Evolutionary conservation across 2,797 vertebrate genomes (phyloP), one percentile per base, ranked within the genome.

Genomic region (Echiichthys vipera): DNA sequence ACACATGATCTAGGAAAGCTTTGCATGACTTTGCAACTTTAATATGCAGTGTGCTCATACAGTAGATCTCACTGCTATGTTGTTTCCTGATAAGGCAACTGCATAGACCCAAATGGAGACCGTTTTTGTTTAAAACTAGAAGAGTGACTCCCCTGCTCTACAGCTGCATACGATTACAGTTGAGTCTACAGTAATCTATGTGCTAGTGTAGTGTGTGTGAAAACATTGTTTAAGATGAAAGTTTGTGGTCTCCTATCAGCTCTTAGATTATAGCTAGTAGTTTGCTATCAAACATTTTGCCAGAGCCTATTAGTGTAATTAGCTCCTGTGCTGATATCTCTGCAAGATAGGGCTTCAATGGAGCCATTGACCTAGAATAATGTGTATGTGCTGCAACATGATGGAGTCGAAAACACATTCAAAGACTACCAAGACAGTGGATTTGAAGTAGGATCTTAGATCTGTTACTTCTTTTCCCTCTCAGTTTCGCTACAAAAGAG

Each of bases 281-380:
- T 72, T 83, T 69, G 51, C 34, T 78, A 86, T 85, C 81, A 83
- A 84, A 83, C 74, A 84, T 85, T 84, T 80, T 77, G 71, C 83
- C 58, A 27, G 74, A 81, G 83, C 80, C 78, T 83, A 77, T 90
- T 90, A 83, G 83, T 27, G 64, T 88, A 91, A 91, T 90, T 88
- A 81, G 74, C 86, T 85, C 66, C 53, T 73, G 58, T 46, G 69
- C 71, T 80, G 82, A 89, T 90, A 64, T 64, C 50, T 64, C 53
- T 51, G 65, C 7, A 34, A 87, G 80, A 88, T 85, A 85, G 57
- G 50, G 62, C 80, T 81, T 86, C 65, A 86, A 74, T 77, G 75
- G 71, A 86, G 70, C 68, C 67, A 71, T 67, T 88, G 86, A 87
- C 84, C 81, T 73, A 84, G 73, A 90, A 88, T 82, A 77, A 84